Percentiles rank a stretch among this genome's conserved stretches.
Conservation (phyloP, 2,113 vertebrate genomes). For the Protobothrops flavoviridis region DNA sequence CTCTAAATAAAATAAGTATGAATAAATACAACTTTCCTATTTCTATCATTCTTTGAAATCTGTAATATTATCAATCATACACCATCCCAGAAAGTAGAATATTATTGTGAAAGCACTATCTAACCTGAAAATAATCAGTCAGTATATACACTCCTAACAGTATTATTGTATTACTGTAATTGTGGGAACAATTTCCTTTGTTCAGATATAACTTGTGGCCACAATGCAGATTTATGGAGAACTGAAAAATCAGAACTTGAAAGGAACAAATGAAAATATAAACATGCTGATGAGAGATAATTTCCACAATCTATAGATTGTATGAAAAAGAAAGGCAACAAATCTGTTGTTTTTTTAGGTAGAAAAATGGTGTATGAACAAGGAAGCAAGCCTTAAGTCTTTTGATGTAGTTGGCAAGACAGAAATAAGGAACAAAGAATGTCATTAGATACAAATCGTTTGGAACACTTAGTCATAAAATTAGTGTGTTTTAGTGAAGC, state of each 20-base stretch:
- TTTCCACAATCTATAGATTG: neutral
- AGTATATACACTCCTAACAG: neutral
- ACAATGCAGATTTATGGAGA: neutral
- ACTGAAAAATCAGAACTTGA: neutral
- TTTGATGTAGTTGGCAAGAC: conserved; percentile 16
- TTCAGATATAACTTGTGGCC: neutral
- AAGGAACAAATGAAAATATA: neutral
- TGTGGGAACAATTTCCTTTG: neutral
- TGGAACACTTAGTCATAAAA: conserved; percentile 59
- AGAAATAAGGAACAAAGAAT: conserved; percentile 53
- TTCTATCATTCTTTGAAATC: neutral
- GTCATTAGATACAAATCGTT: conserved; percentile 58
- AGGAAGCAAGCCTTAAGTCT: conserved; percentile 31
- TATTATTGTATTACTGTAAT: neutral
- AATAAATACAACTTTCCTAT: neutral
- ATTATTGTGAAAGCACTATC: neutral
- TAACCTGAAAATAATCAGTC: neutral
- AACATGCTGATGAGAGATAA: neutral
- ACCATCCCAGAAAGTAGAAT: neutral
- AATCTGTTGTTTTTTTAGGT: neutral
- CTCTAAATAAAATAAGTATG: neutral
- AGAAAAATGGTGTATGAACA: conserved; percentile 34
- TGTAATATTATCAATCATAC: neutral
- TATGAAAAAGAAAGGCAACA: neutral
- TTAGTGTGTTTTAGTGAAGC: neutral